Base-by-base conservation (phyloP, 1,140 invertebrate genomes). In the Cyrtorhinus lividipennis region DNA sequence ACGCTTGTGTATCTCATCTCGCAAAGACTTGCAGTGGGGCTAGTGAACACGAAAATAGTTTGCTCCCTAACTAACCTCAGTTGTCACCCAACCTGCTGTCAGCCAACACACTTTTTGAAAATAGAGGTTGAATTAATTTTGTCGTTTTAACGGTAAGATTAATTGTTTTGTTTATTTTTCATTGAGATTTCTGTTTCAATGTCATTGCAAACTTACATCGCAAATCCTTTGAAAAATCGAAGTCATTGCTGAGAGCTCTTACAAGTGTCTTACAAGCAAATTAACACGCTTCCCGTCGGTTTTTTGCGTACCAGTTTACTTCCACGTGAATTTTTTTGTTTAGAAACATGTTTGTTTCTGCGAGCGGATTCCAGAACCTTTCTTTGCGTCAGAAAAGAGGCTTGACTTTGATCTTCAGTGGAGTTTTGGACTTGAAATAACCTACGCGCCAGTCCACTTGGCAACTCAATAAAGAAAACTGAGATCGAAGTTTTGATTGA, bases 21-120 rank as follows among this genome's bases (percentile, higher is more conserved):
- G 30, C 15, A 20, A 20, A 53, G 48, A 53, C 48, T n/a, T 15
- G 48, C 23, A 72, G 72, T 46, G 48, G 48, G 48, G 53, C 13
- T 20, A 24, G 5, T 20, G 44, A 58, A 12, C 48, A 53, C 48
- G 3, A 20, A 53, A 53, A 53, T 53, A 53, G 48, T 53, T 53
- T 53, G 8, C 48, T 53, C 48, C 18, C 20, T 53, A 53, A 20
- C 48, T 20, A 20, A 53, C 48, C 48, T 5, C 48, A 53, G 48
- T 53, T 22, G 48, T 53, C 10, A 22, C 48, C 20, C 48, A 15
- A 22, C 48, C 20, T 53, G 48, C 20, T 53, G 30, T 38, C 30
- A 38, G 30, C 30, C 30, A 38, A 38, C 30, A 38, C 30, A 38
- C 30, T 8, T 38, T 38, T 38, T 8, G 30, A 38, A 38, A 38